Evolutionary conservation across 64 coral and sea anemone genomes (phyloP).

Genomic region (Dendronephthya gigantea): DNA sequence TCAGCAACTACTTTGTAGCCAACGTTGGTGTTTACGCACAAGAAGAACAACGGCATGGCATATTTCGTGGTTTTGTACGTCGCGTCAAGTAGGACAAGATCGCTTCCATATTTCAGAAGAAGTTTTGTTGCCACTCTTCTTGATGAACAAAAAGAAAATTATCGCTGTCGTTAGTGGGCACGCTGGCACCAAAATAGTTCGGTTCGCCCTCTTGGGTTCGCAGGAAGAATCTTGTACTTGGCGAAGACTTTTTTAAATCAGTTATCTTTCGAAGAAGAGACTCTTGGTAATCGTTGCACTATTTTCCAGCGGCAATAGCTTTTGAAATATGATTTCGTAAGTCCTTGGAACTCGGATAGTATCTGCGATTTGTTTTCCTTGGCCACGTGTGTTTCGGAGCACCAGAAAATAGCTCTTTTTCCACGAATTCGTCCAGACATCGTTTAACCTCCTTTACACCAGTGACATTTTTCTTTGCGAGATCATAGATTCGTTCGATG

Average conservation of each 20-base stretch:
- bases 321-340: slow-evolving; percentile 37
- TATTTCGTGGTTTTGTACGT: slow-evolving; percentile 58
- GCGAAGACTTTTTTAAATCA: slow-evolving; percentile 22
- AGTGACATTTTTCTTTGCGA: slow-evolving; percentile 15
- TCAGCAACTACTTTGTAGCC: background rate
- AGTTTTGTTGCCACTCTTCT: slow-evolving; percentile 17
- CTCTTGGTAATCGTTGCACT: slow-evolving; percentile 20
- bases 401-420: slow-evolving; percentile 12
- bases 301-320: slow-evolving; percentile 19
- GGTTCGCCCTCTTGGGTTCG: slow-evolving; percentile 1
- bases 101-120: background rate
- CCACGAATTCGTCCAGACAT: slow-evolving; percentile 23
- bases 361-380: slow-evolving; percentile 20
- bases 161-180: background rate
- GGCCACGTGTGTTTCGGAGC: background rate
- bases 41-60: slow-evolving; percentile 49
- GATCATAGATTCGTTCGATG: too few species aligned
- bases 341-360: slow-evolving; percentile 37
- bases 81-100: background rate
- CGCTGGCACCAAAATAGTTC: background rate
- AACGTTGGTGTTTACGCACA: slow-evolving; percentile 20
- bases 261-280: background rate
- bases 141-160: slow-evolving; percentile 22
- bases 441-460: background rate
- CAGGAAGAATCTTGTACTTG: slow-evolving; percentile 20